Evolutionary conservation across 2,113 vertebrate species (phyloP), one percentile per base, ranked within the genome.

Genomic region (Guaruba guarouba): DNA sequence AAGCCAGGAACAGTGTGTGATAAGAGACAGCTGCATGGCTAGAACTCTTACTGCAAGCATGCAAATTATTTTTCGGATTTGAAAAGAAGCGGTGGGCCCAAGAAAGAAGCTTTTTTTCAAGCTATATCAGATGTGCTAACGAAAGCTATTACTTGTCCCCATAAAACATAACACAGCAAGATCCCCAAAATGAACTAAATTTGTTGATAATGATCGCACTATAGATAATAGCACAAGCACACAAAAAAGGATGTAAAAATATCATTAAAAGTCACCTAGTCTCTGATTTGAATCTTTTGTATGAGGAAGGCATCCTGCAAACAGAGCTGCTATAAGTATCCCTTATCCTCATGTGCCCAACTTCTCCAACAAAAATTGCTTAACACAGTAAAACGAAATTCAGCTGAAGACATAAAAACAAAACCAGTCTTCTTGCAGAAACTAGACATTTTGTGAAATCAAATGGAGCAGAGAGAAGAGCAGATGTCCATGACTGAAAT

Each of bases 1-100:
- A 95, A 91, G 70, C 83, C 69, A 70, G 66, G 86, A 95, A 95
- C 86, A 79, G 62, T 11, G 52, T 93, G 90, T 96, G 83, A 91
- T 96, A 94, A 90, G 95, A 91, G 62, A 43, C 90, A 96, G 92
- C 92, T 94, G 93, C 77, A 57, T 33, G 83, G 61, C 61, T 73
- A 84, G 71, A 37, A 75, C 49, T 92, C 64, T 82, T 85, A 71
- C 70, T 78, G 63, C 46, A 94, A 57, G 83, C 78, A 93, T 78
- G 88, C 82, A 95, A 96, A 94, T 92, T 81, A 77, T 76, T 91
- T 88, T 82, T 78, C 57, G 69, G 66, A 75, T 90, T 19, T 76
- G 39, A 87, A 88, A 87, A 85, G 87, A 86, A 52, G 62, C 82
- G 52, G 52, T 89, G 29, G 28, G 66, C 81, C 48, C 29, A 75